Percentiles rank a stretch among this genome's conserved stretches.
phyloP scores from a whole-genome alignment of 2,797 vertebrate species.

The Synanceia verrucosa region DNA sequence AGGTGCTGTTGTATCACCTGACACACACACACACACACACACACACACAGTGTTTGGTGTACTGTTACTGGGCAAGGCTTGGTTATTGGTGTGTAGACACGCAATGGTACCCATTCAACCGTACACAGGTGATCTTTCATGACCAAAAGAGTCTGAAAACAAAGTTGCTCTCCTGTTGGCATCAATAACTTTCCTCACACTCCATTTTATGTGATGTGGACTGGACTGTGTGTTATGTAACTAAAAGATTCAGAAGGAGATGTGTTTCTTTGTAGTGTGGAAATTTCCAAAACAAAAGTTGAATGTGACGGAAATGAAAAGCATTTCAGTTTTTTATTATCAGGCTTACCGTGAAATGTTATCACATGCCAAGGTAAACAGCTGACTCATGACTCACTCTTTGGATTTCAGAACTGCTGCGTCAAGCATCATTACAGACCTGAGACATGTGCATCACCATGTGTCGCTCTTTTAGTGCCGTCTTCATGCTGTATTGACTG shows the following conservation, averaged over 20 bases:
- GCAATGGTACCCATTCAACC: conserved; percentile 18
- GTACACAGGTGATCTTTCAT: conserved; percentile 4
- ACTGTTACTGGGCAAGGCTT: conserved; percentile 30
- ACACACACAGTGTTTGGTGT: conserved; percentile 37
- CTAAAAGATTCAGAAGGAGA: neutral
- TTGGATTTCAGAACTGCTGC: neutral
- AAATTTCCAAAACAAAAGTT: neutral
- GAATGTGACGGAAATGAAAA: neutral
- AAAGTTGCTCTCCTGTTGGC: conserved; percentile 2
- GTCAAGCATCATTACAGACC: neutral
- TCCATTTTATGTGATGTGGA: neutral
- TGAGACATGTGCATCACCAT: conserved; percentile 1
- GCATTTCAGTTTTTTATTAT: neutral
- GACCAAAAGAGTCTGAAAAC: neutral
- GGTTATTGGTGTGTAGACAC: conserved; percentile 22
- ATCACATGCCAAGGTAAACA: neutral
- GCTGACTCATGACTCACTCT: neutral
- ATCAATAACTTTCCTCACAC: neutral
- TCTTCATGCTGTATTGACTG: neutral
- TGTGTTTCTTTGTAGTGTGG: neutral
- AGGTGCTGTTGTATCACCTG: conserved; percentile 32
- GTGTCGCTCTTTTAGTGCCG: neutral
- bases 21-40: conserved; percentile 39
- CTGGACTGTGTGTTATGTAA: neutral
- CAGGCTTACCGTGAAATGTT: neutral